Base-by-base conservation (phyloP, 1,140 invertebrate genomes). In the Dinoponera quadriceps region DNA sequence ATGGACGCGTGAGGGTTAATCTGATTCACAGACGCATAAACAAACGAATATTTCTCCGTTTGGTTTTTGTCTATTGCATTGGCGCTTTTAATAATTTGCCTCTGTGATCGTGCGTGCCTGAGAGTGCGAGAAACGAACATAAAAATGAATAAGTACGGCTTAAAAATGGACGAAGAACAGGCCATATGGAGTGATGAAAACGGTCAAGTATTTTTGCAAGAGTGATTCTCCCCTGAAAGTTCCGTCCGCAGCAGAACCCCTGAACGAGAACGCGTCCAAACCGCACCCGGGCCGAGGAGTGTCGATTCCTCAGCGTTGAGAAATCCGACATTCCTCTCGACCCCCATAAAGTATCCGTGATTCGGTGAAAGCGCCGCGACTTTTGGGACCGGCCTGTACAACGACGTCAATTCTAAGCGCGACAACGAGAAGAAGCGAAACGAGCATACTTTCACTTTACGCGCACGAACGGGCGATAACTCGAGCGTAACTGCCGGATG, bases 381-480 rank as follows among this genome's bases (percentile, higher is more conserved):
- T 80, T 59, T 16, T 48, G 20, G 27, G 9, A 20, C 29, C 38
- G 25, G 9, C 7, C 25, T 57, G 9, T 49, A 33, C 29, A 44
- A 63, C 25, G 27, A 22, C 38, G 51, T 1, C 22, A 5, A 75
- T 25, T 54, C 82, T 62, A 82, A 72, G n/a, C 51, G n/a, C 18
- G 60, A 84, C 74, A 65, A 87, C 63, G 73, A 69, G 85, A 83
- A 65, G 74, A 44, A 85, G 83, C 29, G 78, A 88, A 88, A 85
- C 68, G 86, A 78, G 83, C 74, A 88, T 83, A 88, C 87, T 88
- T 88, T 88, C 87, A 88, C 86, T 88, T 83, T 88, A 85, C 69
- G 84, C 86, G 87, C 86, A 88, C 84, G 86, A 88, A 49, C 86
- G 84, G 54, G 78, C 87, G 84, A 88, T 88, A 88, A 88, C 84